These are phyloP conservation scores for Eumerus sabulonum DNA, from an alignment of 2,888 invertebrate species.

Conservation along the genomic window DNA sequence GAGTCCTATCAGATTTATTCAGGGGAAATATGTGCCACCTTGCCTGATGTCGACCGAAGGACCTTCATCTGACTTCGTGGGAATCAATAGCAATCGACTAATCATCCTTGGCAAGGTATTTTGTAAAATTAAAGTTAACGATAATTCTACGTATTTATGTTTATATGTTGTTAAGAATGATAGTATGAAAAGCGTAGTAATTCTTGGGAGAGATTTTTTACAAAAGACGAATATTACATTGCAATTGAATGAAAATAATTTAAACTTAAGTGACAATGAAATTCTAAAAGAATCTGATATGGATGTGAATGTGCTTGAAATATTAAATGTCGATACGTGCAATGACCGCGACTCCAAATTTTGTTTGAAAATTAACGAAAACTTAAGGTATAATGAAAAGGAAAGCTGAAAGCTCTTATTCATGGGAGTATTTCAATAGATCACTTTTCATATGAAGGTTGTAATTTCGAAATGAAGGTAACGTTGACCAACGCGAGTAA, in stretches of 20 bases:
- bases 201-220: no score
- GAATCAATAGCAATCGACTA: not conserved
- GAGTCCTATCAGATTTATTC: not conserved
- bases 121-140: not conserved
- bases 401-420: no score
- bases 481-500: not conserved
- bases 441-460: no score
- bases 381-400: no score
- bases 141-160: not conserved
- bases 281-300: not conserved
- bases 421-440: no score
- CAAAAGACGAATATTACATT: not conserved
- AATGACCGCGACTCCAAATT: no score
- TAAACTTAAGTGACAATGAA: not conserved
- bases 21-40: not conserved
- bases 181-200: no score
- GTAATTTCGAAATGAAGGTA: no score
- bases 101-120: not conserved
- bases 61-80: not conserved
- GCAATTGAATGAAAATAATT: not conserved
- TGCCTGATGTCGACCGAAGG: not conserved
- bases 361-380: no score
- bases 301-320: not conserved
- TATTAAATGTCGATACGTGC: not conserved
- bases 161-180: not conserved